Evolutionary conservation across 1,140 invertebrate species (phyloP).

Genomic region (Listronotus bonariensis): DNA sequence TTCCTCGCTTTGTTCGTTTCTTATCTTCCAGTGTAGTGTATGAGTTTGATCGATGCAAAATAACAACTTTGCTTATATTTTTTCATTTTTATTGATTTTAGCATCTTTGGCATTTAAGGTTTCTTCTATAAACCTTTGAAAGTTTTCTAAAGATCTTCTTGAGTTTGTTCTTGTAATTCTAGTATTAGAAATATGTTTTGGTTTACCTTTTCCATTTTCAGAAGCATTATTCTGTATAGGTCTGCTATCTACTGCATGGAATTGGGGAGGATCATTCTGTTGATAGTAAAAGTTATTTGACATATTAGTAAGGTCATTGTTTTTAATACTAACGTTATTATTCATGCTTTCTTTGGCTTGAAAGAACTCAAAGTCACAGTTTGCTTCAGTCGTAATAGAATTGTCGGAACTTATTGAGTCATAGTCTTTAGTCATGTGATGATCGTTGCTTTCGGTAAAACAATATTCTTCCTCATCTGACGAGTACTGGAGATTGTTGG

Average conservation of each 20-base stretch:
- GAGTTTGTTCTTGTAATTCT: constrained; percentile 50
- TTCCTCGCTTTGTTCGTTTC: constrained; percentile 33
- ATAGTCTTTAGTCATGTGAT: constrained; percentile 50
- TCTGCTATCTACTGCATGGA: neutral
- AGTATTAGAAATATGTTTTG: constrained; percentile 33
- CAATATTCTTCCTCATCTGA: constrained; percentile 57
- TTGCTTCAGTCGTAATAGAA: constrained; percentile 68
- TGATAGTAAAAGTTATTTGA: neutral
- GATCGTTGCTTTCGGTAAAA: constrained; percentile 57
- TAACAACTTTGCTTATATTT: constrained; percentile 29
- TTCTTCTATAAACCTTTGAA: constrained; percentile 48
- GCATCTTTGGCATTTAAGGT: neutral
- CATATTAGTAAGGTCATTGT: neutral
- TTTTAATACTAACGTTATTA: constrained; percentile 32
- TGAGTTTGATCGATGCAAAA: constrained; percentile 50
- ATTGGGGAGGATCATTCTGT: neutral
- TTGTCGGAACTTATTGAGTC: constrained; percentile 62
- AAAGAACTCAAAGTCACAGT: constrained; percentile 70
- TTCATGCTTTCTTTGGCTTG: constrained; percentile 51
- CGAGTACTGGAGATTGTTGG: constrained; percentile 35
- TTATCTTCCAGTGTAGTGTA: constrained; percentile 45
- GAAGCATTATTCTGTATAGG: neutral
- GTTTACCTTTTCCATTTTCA: constrained; percentile 3
- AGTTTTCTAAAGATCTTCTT: constrained; percentile 51
- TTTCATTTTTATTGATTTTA: constrained; percentile 12